Percentiles rank a stretch among this genome's conserved stretches.
Conservation (phyloP, 2,797 vertebrate species). For the Emys orbicularis region DNA sequence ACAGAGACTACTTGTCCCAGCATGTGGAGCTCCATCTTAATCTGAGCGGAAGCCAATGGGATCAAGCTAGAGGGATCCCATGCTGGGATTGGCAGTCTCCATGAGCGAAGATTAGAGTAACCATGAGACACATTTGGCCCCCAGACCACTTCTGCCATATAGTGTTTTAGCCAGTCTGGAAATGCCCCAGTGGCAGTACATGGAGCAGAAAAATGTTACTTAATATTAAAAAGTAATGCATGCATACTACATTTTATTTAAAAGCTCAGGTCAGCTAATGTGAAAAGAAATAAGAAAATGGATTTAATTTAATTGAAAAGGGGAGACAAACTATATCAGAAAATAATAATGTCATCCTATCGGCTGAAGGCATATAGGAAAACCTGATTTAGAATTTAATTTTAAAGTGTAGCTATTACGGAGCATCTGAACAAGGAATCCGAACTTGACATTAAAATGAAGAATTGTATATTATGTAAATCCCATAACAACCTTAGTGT, state of each 20-base stretch:
- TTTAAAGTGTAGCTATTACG: constrained; percentile 27
- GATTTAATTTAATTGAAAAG: background rate
- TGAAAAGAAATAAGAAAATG: background rate
- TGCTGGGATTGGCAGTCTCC: background rate
- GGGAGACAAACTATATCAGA: background rate
- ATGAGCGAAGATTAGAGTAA: background rate
- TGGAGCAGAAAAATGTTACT: background rate
- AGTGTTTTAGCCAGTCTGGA: fast-evolving
- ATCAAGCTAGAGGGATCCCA: background rate
- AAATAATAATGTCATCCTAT: background rate
- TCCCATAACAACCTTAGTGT: background rate
- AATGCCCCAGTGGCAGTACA: background rate
- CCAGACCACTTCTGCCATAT: fast-evolving
- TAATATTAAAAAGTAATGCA: background rate
- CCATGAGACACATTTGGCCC: background rate
- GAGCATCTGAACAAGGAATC: background rate
- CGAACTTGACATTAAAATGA: constrained; percentile 8
- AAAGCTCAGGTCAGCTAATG: background rate
- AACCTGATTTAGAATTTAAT: constrained; percentile 29
- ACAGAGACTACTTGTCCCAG: constrained; percentile 51
- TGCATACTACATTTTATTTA: background rate
- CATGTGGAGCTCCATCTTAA: constrained; percentile 1
- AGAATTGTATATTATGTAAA: constrained; percentile 15
- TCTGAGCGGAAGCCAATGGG: constrained; percentile 54
- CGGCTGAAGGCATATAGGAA: background rate